phyloP scores from a whole-genome alignment of 2,888 invertebrate species.

The Sclerodermus sp. region DNA sequence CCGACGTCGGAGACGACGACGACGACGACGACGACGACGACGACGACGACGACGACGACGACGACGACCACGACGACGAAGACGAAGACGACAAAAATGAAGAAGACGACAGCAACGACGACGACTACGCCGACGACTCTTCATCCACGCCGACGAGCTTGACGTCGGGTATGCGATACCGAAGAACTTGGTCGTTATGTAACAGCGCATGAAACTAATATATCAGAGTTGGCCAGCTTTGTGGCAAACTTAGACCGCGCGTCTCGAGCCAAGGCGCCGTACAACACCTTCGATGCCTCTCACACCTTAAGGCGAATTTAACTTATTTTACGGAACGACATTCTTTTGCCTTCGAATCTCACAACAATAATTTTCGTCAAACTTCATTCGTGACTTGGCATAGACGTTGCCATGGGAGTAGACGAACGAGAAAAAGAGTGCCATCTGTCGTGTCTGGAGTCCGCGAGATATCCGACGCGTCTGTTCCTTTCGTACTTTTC shows the following conservation, averaged over 20 bases:
- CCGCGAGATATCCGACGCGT: slow-evolving; percentile 7
- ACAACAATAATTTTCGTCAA: too few relatives aligned
- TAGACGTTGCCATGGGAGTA: too few relatives aligned
- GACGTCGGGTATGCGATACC: slow-evolving; percentile 41
- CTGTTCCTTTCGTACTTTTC: slow-evolving; percentile 5
- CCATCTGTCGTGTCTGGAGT: too few relatives aligned
- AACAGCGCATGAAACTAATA: slow-evolving; percentile 45
- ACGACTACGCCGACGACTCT: slow-evolving; percentile 26
- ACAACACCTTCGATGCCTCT: too few relatives aligned
- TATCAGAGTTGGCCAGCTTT: slow-evolving; percentile 40
- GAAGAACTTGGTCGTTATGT: slow-evolving; percentile 40
- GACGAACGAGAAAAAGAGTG: too few relatives aligned
- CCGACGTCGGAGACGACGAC: too few relatives aligned
- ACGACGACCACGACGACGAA: slow-evolving; percentile 21
- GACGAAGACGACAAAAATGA: too few relatives aligned
- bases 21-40: too few relatives aligned
- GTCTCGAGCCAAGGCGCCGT: slow-evolving; percentile 28
- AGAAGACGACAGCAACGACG: slow-evolving; percentile 9
- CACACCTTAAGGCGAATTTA: too few relatives aligned
- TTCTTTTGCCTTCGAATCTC: too few relatives aligned
- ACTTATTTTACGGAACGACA: too few relatives aligned
- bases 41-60: slow-evolving; percentile 9
- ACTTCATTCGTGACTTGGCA: too few relatives aligned
- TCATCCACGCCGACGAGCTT: slow-evolving; percentile 36
- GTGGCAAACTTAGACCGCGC: slow-evolving; percentile 40